Percentiles rank a stretch among this genome's conserved stretches.
phyloP scores from a whole-genome alignment of 1,140 invertebrate species.

The Zaprionus taronus region DNA sequence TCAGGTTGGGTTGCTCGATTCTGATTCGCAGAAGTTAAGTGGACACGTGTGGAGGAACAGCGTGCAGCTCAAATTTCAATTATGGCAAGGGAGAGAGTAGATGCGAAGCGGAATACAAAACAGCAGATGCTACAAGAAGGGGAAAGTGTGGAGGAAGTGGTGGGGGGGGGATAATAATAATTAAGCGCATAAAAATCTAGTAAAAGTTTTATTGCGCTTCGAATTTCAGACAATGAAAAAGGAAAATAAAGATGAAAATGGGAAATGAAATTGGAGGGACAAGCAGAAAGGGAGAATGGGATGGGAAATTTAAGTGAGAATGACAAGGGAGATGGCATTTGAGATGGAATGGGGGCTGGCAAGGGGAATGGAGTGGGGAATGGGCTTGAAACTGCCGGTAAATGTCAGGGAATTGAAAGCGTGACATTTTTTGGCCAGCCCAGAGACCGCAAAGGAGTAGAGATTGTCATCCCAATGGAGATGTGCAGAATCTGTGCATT shows the following conservation, averaged over 20 bases:
- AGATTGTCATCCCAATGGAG: background rate
- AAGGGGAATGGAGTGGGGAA: background rate
- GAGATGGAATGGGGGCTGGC: background rate
- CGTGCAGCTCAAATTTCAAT: constrained; percentile 67
- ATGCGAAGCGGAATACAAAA: constrained; percentile 11
- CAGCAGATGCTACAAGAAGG: background rate
- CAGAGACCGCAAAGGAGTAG: background rate
- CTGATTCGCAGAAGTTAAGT: constrained; percentile 48
- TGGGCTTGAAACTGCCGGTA: background rate
- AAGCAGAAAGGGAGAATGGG: background rate
- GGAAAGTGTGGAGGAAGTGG: background rate
- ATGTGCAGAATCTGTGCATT: constrained; percentile 20
- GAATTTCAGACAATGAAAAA: constrained; percentile 57
- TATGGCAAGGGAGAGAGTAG: constrained; percentile 30
- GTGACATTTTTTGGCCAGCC: constrained; percentile 27
- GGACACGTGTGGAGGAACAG: constrained; percentile 31
- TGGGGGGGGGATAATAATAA: constrained; percentile 45
- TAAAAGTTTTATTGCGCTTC: constrained; percentile 58
- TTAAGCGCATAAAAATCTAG: constrained; percentile 63
- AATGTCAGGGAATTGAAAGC: constrained; percentile 9
- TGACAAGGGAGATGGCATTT: too few relatives aligned
- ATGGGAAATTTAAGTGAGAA: too few relatives aligned
- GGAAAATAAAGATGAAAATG: constrained; percentile 35
- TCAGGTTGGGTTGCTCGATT: constrained; percentile 17
- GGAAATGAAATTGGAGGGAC: background rate